Evolutionary conservation across 2,888 invertebrate genomes (phyloP).

Genomic region (Lasioglossum pauxillum): DNA sequence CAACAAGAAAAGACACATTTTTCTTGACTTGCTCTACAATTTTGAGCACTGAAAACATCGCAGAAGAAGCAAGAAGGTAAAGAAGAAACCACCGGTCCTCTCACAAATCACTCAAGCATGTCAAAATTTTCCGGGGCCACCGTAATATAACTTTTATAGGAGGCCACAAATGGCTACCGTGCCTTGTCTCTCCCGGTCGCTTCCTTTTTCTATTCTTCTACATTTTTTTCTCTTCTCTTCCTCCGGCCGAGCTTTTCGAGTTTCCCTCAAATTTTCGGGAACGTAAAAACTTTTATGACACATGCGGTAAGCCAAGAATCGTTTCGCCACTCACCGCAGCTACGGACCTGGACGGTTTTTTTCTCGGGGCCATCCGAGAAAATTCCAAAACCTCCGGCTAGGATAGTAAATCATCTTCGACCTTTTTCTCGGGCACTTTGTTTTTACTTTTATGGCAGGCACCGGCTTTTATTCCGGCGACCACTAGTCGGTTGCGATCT

Average conservation of each 20-base stretch:
- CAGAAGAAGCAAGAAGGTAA: neutral
- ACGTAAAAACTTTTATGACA: constrained; percentile 61
- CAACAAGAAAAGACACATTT: no score
- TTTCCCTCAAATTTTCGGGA: constrained; percentile 31
- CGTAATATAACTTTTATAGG: constrained; percentile 69
- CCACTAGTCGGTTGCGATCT: constrained; percentile 34
- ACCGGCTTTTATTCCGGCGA: constrained; percentile 30
- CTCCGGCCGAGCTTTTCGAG: constrained; percentile 1
- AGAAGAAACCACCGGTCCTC: constrained; percentile 33
- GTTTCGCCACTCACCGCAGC: constrained; percentile 61
- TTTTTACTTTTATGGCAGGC: constrained; percentile 28
- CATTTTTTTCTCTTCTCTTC: no score
- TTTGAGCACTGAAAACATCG: no score
- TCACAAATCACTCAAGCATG: constrained; percentile 52
- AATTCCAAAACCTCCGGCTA: constrained; percentile 16
- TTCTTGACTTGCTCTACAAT: neutral
- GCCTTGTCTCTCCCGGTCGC: constrained; percentile 16
- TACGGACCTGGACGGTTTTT: constrained; percentile 28
- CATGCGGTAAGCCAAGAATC: constrained; percentile 67
- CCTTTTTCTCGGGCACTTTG: constrained; percentile 6
- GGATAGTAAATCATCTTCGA: constrained; percentile 54
- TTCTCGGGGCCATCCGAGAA: neutral
- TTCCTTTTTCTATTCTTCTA: constrained; percentile 16
- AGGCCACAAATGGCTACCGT: constrained; percentile 63
- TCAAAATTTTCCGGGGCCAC: constrained; percentile 29